These are phyloP conservation scores for Pilophorus perplexus DNA, from an alignment of 2,888 invertebrate species.

Conservation along the genomic window DNA sequence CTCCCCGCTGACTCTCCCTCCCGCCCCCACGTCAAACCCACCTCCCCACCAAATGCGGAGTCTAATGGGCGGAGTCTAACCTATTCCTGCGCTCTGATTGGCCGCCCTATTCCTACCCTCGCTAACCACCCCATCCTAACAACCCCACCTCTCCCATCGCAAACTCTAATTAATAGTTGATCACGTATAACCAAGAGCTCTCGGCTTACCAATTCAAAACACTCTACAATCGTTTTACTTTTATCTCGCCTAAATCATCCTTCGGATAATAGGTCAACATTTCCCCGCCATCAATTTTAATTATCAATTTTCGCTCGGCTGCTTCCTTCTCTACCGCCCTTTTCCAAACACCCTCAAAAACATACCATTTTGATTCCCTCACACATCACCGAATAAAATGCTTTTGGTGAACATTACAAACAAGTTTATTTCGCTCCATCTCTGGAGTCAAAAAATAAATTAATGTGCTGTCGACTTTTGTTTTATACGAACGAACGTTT, in stretches of 20 bases:
- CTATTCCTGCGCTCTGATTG: background rate
- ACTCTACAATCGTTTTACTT: constrained; percentile 35
- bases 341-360: no score
- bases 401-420: no score
- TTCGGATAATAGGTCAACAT: constrained; percentile 14
- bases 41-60: constrained; percentile 2
- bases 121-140: background rate
- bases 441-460: no score
- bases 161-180: constrained; percentile 41
- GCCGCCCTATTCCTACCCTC: background rate
- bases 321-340: no score
- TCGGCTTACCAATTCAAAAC: constrained; percentile 42
- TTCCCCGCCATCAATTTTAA: constrained; percentile 1
- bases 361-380: no score
- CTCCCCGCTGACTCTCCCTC: background rate
- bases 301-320: no score
- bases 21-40: background rate
- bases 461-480: no score
- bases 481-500: no score
- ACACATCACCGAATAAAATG: no score
- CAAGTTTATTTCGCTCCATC: no score
- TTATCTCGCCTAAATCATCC: constrained; percentile 19
- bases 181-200: constrained; percentile 34
- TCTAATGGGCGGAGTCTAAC: constrained; percentile 9
- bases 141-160: background rate